Percentiles rank a stretch among this genome's conserved stretches.
Conservation (phyloP, 2,888 invertebrate species). For the Ophonus ardosiacus region DNA sequence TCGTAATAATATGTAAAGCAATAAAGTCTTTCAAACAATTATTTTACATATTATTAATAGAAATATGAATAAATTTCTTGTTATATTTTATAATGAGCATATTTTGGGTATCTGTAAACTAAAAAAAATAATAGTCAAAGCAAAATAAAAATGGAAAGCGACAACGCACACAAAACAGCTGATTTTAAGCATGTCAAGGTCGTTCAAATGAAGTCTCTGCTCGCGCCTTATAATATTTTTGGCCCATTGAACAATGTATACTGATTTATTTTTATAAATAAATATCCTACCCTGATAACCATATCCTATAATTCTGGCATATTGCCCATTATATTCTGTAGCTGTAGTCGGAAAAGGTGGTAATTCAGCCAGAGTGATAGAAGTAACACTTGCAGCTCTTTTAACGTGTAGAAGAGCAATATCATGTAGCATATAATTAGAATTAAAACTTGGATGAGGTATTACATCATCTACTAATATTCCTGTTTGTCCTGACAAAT, state of each 20-base stretch:
- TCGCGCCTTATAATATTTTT: too few species aligned
- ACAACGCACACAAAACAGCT: too few species aligned
- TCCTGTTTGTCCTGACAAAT: background rate
- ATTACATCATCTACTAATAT: constrained; percentile 22
- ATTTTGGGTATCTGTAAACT: too few species aligned
- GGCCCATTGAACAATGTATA: background rate
- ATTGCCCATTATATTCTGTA: background rate
- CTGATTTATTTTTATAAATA: background rate
- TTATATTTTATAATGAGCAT: too few species aligned
- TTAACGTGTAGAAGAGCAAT: constrained; percentile 49
- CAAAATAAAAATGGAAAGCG: too few species aligned
- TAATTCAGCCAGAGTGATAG: background rate
- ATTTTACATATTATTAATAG: too few species aligned
- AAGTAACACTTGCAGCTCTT: constrained; percentile 1
- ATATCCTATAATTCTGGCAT: constrained; percentile 42
- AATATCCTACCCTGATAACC: constrained; percentile 17
- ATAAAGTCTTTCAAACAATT: too few species aligned
- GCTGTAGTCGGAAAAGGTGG: constrained; percentile 7
- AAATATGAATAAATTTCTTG: too few species aligned
- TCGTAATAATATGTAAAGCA: too few species aligned
- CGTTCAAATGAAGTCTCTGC: too few species aligned
- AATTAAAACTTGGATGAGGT: constrained; percentile 41
- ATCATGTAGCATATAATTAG: constrained; percentile 24
- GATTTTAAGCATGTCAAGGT: too few species aligned
- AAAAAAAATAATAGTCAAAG: too few species aligned